Base-by-base conservation (phyloP, 2,888 invertebrate species). In the Ernsta delagoae region DNA sequence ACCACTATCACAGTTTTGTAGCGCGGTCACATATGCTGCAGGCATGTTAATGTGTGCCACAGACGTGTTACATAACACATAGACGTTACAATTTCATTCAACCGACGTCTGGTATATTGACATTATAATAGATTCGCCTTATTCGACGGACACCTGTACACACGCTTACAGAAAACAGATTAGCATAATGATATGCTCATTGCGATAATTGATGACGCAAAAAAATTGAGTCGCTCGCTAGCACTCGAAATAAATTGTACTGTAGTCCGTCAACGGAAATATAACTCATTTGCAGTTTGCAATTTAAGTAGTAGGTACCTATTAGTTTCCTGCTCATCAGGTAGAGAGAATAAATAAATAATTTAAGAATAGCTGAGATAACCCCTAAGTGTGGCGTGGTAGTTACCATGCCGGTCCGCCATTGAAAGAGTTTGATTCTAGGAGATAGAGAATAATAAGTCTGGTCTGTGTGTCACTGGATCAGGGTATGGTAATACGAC, bases 1-100 rank as follows among this genome's bases (percentile, higher is more conserved):
- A 72, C 64, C 54, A 70, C 65, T 72, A 73, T 71, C 72, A 70
- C 71, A 71, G 72, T 74, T 73, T 71, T 71, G 72, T 72, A 60
- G 71, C 69, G 41, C 63, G 71, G 41, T 65, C 71, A 71, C 63
- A 71, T 43, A 75, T 72, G 73, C 73, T 59, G 53, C 56, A 34
- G 43, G 74, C 73, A 75, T 75, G 61, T 43, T 60, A 72, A 73
- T 70, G 54, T 63, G 34, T 56, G 60, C 45, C 59, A 54, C 68
- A 72, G 60, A 70, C 65, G 66, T 59, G 50, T 68, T 70, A 70
- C 57, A 61, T 63, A 70, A 70, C 57, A 59, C n/a, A 59, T 6
- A 43, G 36, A 54, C 54, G 53, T 43, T 71, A 59, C 56, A 61
- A 50, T 59, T 70, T 70, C 67, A 69, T 70, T 71, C 57, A 59